Evolutionary conservation across 2,888 invertebrate genomes (phyloP).

Genomic region (Pterobdella sp.): DNA sequence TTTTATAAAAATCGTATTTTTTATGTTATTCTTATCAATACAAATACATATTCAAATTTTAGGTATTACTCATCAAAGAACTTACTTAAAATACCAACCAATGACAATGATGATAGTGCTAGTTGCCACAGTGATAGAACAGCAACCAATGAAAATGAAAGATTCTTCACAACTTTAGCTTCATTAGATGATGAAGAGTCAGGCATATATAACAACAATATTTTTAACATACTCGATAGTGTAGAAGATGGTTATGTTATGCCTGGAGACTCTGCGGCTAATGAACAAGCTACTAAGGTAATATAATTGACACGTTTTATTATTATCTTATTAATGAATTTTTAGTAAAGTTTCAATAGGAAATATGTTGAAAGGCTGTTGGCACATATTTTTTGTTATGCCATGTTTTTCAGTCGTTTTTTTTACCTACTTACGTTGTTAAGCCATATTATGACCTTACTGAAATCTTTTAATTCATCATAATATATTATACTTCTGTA

Average conservation of each 20-base stretch:
- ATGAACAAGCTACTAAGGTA: too few species aligned
- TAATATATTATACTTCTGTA: too few species aligned
- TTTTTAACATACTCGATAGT: not conserved
- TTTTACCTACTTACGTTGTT: too few species aligned
- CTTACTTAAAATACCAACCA: slow-evolving; percentile 10
- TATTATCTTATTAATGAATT: not conserved
- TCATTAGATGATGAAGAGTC: slow-evolving; percentile 5
- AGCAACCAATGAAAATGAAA: slow-evolving; percentile 15
- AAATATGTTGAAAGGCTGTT: not conserved
- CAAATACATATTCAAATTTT: not conserved
- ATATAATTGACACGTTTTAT: not conserved
- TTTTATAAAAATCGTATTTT: not conserved
- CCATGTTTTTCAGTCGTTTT: too few species aligned
- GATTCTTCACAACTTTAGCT: not conserved
- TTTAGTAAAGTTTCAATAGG: not conserved
- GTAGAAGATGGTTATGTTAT: not conserved
- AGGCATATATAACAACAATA: slow-evolving; percentile 2
- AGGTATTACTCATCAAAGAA: slow-evolving; percentile 25
- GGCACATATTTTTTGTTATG: too few species aligned
- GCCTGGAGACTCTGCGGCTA: not conserved
- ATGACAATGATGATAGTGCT: slow-evolving; percentile 16
- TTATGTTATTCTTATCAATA: not conserved
- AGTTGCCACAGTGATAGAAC: slow-evolving; percentile 23
- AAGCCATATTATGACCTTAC: too few species aligned
- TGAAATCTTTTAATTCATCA: too few species aligned